These are phyloP conservation scores for Andrena minutula DNA, from an alignment of 2,888 invertebrate genomes.

Conservation along the genomic window DNA sequence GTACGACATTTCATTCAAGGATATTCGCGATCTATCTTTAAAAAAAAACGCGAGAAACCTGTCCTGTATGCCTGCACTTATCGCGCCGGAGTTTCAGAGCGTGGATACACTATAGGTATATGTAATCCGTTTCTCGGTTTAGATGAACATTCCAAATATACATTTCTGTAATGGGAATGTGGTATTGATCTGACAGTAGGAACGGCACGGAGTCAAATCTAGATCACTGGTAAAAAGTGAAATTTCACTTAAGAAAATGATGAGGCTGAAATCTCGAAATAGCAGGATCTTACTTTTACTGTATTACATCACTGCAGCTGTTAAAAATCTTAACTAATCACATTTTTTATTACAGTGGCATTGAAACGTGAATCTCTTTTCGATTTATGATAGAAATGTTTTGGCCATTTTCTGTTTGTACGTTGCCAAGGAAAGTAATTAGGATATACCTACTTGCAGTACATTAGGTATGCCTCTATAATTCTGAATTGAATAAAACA, in stretches of 20 bases:
- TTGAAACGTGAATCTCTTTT: too few relatives aligned
- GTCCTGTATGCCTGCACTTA: too few relatives aligned
- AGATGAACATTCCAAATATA: constrained; percentile 55
- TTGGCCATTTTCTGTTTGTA: too few relatives aligned
- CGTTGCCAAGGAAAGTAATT: neutral
- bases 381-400: too few relatives aligned
- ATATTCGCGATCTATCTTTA: constrained; percentile 12
- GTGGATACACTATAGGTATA: neutral
- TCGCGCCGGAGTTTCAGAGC: too few relatives aligned
- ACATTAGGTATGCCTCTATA: neutral
- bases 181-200: constrained; percentile 42
- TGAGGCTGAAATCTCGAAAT: neutral
- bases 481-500: constrained; percentile 9
- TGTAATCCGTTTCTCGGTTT: constrained; percentile 52
- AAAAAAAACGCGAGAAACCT: too few relatives aligned
- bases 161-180: constrained; percentile 43
- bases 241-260: constrained; percentile 5
- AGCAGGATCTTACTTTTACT: too few relatives aligned
- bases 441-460: neutral
- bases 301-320: too few relatives aligned
- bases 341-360: too few relatives aligned
- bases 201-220: constrained; percentile 42
- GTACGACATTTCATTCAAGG: constrained; percentile 7
- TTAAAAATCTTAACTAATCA: too few relatives aligned
- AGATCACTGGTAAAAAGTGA: neutral